Evolutionary conservation across 2,797 vertebrate species (phyloP).

Genomic region (Denticeps clupeoides): DNA sequence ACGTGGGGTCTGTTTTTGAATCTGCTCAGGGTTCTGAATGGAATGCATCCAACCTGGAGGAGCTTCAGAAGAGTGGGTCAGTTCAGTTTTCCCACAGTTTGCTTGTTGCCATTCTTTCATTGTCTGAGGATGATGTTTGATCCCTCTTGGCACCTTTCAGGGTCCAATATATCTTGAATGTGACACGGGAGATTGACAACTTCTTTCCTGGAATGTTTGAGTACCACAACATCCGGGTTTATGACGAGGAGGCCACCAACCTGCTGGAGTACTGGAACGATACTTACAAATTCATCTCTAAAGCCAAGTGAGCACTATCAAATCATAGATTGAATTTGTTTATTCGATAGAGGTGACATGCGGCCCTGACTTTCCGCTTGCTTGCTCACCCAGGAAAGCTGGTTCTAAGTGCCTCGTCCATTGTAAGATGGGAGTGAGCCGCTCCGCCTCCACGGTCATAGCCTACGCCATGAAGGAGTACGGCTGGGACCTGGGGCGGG

Average conservation of each 20-base stretch:
- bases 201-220: conserved; percentile 93
- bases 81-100: conserved; percentile 25
- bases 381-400: conserved; percentile 63
- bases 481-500: conserved; percentile 87
- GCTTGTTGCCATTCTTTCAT: conserved; percentile 1
- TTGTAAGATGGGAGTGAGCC: conserved; percentile 98
- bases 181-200: conserved; percentile 95
- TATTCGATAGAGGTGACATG: background rate
- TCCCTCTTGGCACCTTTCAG: conserved; percentile 39
- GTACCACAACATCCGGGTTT: conserved; percentile 93
- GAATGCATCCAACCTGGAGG: conserved; percentile 95
- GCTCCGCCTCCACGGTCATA: conserved; percentile 92
- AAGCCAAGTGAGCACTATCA: conserved; percentile 72
- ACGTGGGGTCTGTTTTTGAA: conserved; percentile 8
- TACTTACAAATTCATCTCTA: conserved; percentile 96
- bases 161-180: conserved; percentile 88
- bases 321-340: background rate
- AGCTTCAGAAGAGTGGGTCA: conserved; percentile 94
- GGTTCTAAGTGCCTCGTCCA: conserved; percentile 94
- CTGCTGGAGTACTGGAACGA: conserved; percentile 96
- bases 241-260: conserved; percentile 93
- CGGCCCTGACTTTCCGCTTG: background rate
- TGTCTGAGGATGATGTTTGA: conserved; percentile 10
- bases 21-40: conserved; percentile 84
- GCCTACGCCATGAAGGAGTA: conserved; percentile 98